Percentiles rank a stretch among this genome's conserved stretches.
Conservation (phyloP, 2,888 invertebrate species). For the Hyalella azteca region DNA sequence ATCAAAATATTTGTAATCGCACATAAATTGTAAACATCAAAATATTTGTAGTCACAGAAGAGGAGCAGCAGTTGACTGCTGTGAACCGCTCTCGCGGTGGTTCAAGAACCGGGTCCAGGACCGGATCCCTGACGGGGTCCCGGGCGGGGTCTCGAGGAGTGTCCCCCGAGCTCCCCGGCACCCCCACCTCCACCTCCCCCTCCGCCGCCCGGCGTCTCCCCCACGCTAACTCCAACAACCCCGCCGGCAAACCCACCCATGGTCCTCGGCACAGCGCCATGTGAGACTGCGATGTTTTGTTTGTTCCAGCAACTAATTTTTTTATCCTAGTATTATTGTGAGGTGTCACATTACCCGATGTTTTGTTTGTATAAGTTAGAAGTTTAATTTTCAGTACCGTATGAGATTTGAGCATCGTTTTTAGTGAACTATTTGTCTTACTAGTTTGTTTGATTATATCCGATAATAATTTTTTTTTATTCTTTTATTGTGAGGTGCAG, state of each 20-base stretch:
- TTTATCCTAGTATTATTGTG: too few species aligned
- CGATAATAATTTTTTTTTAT: too few species aligned
- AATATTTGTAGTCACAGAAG: constrained; percentile 25
- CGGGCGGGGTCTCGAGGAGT: constrained; percentile 21
- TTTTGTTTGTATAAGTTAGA: too few species aligned
- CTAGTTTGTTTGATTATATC: too few species aligned
- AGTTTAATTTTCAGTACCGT: too few species aligned
- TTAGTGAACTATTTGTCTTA: too few species aligned
- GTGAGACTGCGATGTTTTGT: not conserved
- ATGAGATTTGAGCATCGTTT: too few species aligned
- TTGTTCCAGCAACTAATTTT: too few species aligned
- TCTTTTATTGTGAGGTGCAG: too few species aligned
- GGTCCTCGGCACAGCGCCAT: constrained; percentile 33
- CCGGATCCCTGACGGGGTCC: constrained; percentile 9
- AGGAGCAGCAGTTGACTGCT: constrained; percentile 32
- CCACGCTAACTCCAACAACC: constrained; percentile 15
- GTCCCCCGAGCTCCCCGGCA: constrained; percentile 10
- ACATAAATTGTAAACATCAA: too few species aligned
- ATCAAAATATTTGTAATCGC: too few species aligned
- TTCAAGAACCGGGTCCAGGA: constrained; percentile 6
- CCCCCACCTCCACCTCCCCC: constrained; percentile 37
- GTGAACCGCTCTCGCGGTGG: constrained; percentile 26
- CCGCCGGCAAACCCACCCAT: constrained; percentile 34
- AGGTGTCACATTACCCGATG: too few species aligned
- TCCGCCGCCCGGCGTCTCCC: not conserved